These are phyloP conservation scores for Urophycis tenuis DNA, from an alignment of 2,797 vertebrate genomes.

Conservation along the genomic window DNA sequence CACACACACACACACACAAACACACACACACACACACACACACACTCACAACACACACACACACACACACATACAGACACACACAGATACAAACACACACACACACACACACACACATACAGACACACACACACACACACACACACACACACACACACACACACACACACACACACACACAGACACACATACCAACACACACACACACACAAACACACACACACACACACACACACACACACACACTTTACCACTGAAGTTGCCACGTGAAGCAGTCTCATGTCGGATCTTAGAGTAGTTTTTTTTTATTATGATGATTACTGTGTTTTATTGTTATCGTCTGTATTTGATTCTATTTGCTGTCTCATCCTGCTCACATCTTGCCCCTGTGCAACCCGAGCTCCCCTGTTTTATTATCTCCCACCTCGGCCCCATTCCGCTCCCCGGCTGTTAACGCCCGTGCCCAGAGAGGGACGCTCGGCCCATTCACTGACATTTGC, in stretches of 20 bases:
- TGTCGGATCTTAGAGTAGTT: neutral
- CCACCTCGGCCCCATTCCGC: neutral
- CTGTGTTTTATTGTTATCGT: neutral
- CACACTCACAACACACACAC: conserved; percentile 2
- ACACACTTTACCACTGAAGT: neutral
- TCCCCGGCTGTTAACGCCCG: neutral
- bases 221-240: conserved; percentile 1
- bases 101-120: too few species aligned
- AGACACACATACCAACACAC: neutral
- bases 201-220: conserved; percentile 1
- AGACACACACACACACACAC: neutral
- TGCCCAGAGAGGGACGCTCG: neutral
- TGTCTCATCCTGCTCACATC: neutral
- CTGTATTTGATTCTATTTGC: neutral
- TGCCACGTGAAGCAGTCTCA: neutral
- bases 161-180: conserved; percentile 1
- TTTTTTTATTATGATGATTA: neutral
- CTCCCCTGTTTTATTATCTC: neutral
- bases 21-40: neutral
- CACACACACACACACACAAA: neutral
- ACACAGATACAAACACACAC: too few species aligned
- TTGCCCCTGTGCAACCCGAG: neutral
- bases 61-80: conserved; percentile 1
- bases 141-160: neutral
- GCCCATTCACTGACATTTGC: conserved; percentile 5